Evolutionary conservation across 2,797 vertebrate species (phyloP), one percentile per base, ranked within the genome.

Genomic region (Pogonophryne albipinna): DNA sequence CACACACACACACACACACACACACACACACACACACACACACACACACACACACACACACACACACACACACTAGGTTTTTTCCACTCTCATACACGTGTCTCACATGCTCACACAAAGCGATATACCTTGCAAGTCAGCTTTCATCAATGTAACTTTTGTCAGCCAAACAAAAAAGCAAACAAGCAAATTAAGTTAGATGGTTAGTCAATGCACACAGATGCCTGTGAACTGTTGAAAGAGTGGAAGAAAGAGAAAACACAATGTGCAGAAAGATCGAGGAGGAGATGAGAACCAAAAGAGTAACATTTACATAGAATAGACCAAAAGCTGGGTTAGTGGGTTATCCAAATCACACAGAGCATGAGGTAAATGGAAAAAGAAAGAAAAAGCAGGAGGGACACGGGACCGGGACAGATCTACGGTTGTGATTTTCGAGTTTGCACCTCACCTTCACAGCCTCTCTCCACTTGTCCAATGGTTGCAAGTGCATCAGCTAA

Each of bases 111-210:
- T 87, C 89, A 93, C 88, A 92, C 84, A 91, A 82, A 91, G 88
- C 95, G 95, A 96, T 97, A 87, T 98, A 98, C 97, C 97, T 98
- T 98, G 97, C 96, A 98, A 96, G 95, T 98, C 97, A 97, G 97
- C 97, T 97, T 97, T 98, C 97, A 97, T 98, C 97, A 98, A 97
- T 96, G 96, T 95, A 96, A 98, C 97, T 97, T 93, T 97, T 97
- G 97, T 95, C 96, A 87, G 93, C 85, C 80, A 86, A 96, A 95
- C 92, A 96, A 92, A 96, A 97, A 96, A 96, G 97, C 95, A 97
- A 97, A 93, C 95, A 98, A 97, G 96, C 97, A 97, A 97, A 98
- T 96, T 95, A 96, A 91, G 92, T 93, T 93, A 95, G 88, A 97
- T 94, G 95, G 96, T 99, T 99, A 98, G 97, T 99, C 97, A 87